phyloP scores from a whole-genome alignment of 2,113 vertebrate species.

The Procavia capensis region DNA sequence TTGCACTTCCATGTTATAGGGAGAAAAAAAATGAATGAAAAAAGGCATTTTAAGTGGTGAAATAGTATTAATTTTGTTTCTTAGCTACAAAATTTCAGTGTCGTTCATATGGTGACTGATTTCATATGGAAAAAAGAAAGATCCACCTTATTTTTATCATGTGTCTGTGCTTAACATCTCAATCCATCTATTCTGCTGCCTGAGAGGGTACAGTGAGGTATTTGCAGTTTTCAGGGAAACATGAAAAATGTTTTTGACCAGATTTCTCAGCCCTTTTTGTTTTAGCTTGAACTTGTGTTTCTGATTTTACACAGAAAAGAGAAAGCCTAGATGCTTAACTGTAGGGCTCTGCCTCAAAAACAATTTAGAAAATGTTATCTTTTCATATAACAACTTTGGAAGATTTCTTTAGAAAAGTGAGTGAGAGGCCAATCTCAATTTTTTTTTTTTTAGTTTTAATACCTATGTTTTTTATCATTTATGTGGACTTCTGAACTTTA shows the following conservation, averaged over 20 bases:
- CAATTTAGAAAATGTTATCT: not conserved
- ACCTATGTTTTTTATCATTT: not conserved
- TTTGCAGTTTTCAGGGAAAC: not conserved
- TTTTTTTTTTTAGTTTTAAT: not conserved
- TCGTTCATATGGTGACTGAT: not conserved
- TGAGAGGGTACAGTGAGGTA: not conserved
- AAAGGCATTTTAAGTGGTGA: not conserved
- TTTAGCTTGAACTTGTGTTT: not conserved
- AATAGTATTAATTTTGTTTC: not conserved
- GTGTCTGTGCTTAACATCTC: not conserved
- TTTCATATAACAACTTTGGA: slow-evolving; percentile 16
- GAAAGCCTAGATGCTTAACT: not conserved
- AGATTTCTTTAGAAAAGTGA: not conserved
- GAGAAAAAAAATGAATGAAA: not conserved
- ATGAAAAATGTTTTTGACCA: not conserved
- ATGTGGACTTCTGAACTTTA: not conserved
- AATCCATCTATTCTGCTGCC: not conserved
- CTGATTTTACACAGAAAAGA: slow-evolving; percentile 5
- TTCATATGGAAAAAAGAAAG: not conserved
- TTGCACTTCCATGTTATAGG: not conserved
- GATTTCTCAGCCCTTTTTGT: not conserved
- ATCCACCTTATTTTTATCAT: not conserved
- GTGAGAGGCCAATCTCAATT: not conserved
- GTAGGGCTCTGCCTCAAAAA: not conserved
- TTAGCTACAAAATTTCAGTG: not conserved